Percentiles rank a stretch among this genome's conserved stretches.
Conservation (phyloP, 2,113 vertebrate genomes). For the Catharus fuscescens region DNA sequence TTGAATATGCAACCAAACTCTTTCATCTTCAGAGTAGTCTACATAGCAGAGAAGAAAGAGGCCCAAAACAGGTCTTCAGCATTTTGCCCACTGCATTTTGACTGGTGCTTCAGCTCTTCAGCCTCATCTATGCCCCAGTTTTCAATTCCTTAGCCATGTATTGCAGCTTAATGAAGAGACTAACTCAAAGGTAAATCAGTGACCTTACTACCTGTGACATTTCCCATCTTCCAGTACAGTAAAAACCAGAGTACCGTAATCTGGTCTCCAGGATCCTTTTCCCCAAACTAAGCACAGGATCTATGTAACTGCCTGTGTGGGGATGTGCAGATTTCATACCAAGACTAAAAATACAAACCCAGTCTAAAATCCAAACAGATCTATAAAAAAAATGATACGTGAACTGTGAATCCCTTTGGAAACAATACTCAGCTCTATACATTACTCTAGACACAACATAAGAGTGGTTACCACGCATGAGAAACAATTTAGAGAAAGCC, state of each 20-base stretch:
- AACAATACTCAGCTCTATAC: not conserved
- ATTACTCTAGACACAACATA: not conserved
- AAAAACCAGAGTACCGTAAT: not conserved
- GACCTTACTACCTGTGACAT: not conserved
- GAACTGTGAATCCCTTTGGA: not conserved
- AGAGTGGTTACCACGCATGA: not conserved
- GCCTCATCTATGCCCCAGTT: not conserved
- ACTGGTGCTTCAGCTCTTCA: not conserved
- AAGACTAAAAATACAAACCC: not conserved
- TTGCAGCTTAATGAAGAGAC: not conserved
- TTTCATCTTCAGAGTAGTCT: not conserved
- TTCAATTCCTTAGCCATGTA: not conserved
- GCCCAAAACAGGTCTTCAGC: not conserved
- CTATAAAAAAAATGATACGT: not conserved
- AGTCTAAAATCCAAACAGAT: not conserved
- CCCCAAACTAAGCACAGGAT: not conserved
- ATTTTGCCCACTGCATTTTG: rapidly evolving
- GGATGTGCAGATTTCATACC: not conserved
- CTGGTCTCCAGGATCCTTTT: not conserved
- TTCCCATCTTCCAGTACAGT: not conserved
- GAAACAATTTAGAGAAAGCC: not conserved
- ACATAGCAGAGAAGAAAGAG: not conserved
- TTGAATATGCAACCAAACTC: not conserved
- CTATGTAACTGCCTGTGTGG: rapidly evolving
- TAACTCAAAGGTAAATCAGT: not conserved